A percentile compares a stretch with the other conserved stretches of the same genome.
These are phyloP conservation scores for Metaphire vulgaris DNA, from an alignment of 1,140 invertebrate species.

Conservation along the genomic window DNA sequence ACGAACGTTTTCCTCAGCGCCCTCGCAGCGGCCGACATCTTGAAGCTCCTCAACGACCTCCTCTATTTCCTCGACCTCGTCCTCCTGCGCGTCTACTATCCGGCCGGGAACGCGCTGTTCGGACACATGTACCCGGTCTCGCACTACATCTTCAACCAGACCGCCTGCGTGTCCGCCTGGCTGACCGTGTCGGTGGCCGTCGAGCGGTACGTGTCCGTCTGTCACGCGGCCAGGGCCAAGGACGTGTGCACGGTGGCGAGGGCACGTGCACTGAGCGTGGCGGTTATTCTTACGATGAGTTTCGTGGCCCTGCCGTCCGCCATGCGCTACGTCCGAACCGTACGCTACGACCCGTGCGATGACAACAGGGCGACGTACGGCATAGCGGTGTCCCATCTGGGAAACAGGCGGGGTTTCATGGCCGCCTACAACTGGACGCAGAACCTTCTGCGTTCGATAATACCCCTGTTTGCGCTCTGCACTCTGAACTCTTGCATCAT, in stretches of 20 bases:
- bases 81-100: neutral
- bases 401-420: constrained; percentile 13
- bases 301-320: constrained; percentile 9
- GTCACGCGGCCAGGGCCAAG: constrained; percentile 11
- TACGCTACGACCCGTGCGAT: neutral
- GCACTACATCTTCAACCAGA: constrained; percentile 24
- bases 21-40: constrained; percentile 62
- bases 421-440: constrained; percentile 5
- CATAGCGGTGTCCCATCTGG: neutral
- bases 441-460: constrained; percentile 59
- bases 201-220: constrained; percentile 19
- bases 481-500: constrained; percentile 63
- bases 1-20: constrained; percentile 66
- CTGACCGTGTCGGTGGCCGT: constrained; percentile 22
- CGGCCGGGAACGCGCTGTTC: constrained; percentile 6
- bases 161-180: constrained; percentile 24
- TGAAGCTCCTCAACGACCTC: constrained; percentile 62
- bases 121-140: constrained; percentile 21
- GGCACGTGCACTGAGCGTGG: neutral
- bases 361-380: constrained; percentile 9
- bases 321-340: constrained; percentile 1
- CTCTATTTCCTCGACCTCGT: constrained; percentile 53
- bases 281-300: constrained; percentile 3
- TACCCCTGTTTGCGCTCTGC: constrained; percentile 52
- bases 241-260: constrained; percentile 8